Percentiles rank a stretch among this genome's conserved stretches.
Evolutionary conservation across 2,888 invertebrate species (phyloP).

Genomic region (Hydriomena furcata): DNA sequence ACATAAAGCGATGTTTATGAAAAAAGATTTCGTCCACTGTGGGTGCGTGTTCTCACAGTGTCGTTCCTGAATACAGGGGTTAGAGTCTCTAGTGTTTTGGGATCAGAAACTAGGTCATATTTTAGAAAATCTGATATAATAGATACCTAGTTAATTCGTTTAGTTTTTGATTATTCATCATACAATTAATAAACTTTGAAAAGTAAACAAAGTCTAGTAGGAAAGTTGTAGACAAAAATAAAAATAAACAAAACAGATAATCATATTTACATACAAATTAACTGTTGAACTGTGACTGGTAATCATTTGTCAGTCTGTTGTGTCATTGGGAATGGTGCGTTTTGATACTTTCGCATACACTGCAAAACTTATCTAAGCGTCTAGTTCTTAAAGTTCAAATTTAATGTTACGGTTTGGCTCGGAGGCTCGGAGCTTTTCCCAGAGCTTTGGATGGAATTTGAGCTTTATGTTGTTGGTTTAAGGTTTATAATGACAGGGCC

Average conservation of each 20-base stretch:
- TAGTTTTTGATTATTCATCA: too few relatives aligned
- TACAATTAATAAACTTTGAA: not conserved
- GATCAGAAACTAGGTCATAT: too few relatives aligned
- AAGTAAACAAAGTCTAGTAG: slow-evolving; percentile 1
- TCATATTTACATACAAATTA: slow-evolving; percentile 77
- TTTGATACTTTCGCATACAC: slow-evolving; percentile 35
- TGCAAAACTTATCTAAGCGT: slow-evolving; percentile 47
- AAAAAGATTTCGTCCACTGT: too few relatives aligned
- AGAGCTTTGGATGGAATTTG: slow-evolving; percentile 34
- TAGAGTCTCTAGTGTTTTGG: too few relatives aligned
- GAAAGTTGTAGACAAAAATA: slow-evolving; percentile 36
- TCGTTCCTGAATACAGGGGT: too few relatives aligned
- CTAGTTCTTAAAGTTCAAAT: slow-evolving; percentile 53
- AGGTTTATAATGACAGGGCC: slow-evolving; percentile 42
- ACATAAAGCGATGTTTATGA: too few relatives aligned
- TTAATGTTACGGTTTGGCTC: slow-evolving; percentile 34
- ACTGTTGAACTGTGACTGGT: slow-evolving; percentile 72
- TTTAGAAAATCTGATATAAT: too few relatives aligned
- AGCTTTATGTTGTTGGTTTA: slow-evolving; percentile 38
- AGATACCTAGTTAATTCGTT: too few relatives aligned
- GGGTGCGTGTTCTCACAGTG: too few relatives aligned
- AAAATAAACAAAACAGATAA: slow-evolving; percentile 48
- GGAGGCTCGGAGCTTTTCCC: slow-evolving; percentile 11
- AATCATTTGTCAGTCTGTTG: slow-evolving; percentile 76
- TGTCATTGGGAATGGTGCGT: slow-evolving; percentile 70